Evolutionary conservation across 2,113 vertebrate genomes (phyloP), one percentile per base, ranked within the genome.

Genomic region (Delphinus delphis): DNA sequence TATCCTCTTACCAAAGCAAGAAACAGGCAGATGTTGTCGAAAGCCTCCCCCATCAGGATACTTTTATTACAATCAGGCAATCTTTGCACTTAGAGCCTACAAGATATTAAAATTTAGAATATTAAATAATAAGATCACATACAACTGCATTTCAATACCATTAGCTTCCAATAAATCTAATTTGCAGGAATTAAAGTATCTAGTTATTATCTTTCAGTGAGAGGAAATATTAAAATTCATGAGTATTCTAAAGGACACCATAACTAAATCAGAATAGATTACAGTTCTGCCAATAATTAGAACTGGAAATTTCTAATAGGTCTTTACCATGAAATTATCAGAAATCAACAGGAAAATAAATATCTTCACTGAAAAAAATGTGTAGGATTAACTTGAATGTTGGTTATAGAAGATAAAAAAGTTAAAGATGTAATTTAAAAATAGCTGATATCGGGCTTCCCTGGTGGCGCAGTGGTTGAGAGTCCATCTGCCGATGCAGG

Each of bases 141-240:
- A 97, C 68, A 97, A 91, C 26, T 87, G 68, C 26, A 0, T 93
- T 92, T 95, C 82, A 91, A 90, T 96, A 65, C 91, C 86, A 97
- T 97, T 98, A 97, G 58, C 82, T 96, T 87, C 41, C 73, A 95
- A 95, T 97, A 97, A 98, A 97, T 98, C 88, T 95, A 96, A 93
- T 97, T 98, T 97, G 62, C 67, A 93, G 73, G 55, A 96, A 98
- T 97, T 98, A 97, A 97, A 97, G 67, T 77, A 96, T 95, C 36
- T 9, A 89, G 94, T 96, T 97, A 96, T 90, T 97, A 96, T 87
- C 36, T 93, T 97, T 96, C 97, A 94, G 88, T 92, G 93, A 95
- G 91, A 97, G 58, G 50, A 97, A 97, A 93, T 97, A 95, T 97
- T 98, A 97, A 98, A 97, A 98, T 97, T 96, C 95, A 97, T 90